These are phyloP conservation scores for Sisor rabdophorus DNA, from an alignment of 2,113 vertebrate species.

Conservation along the genomic window DNA sequence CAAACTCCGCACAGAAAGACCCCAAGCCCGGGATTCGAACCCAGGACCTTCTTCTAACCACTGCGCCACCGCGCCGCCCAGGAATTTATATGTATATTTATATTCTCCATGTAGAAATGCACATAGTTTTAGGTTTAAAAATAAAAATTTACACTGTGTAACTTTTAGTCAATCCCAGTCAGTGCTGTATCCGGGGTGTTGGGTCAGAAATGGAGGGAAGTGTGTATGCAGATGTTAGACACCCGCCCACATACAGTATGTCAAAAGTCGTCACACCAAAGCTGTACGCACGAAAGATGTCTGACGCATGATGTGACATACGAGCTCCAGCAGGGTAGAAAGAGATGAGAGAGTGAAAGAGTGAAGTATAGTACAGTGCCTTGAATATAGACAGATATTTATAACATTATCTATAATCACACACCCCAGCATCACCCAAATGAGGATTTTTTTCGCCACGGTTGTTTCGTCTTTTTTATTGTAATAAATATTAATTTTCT, in stretches of 20 bases:
- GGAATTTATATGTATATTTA: neutral
- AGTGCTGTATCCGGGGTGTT: neutral
- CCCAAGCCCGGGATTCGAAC: too few species aligned
- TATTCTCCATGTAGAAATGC: neutral
- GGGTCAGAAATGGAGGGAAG: neutral
- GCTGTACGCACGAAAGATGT: neutral
- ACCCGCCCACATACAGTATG: neutral
- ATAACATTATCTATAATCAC: too few species aligned
- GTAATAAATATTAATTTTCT: too few species aligned
- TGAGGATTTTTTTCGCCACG: too few species aligned
- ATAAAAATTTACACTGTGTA: neutral
- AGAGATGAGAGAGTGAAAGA: neutral
- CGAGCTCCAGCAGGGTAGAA: neutral
- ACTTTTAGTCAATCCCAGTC: neutral
- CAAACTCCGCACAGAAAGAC: too few species aligned
- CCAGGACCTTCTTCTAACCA: too few species aligned
- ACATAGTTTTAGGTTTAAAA: neutral
- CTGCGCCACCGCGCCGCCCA: too few species aligned
- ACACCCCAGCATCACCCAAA: too few species aligned
- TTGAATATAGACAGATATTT: too few species aligned
- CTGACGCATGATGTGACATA: neutral
- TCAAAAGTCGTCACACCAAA: neutral
- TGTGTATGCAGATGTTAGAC: neutral
- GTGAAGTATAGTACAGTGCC: neutral
- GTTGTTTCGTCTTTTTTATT: too few species aligned